Base-by-base conservation (phyloP, 2,797 vertebrate genomes). In the Falco rusticolus region DNA sequence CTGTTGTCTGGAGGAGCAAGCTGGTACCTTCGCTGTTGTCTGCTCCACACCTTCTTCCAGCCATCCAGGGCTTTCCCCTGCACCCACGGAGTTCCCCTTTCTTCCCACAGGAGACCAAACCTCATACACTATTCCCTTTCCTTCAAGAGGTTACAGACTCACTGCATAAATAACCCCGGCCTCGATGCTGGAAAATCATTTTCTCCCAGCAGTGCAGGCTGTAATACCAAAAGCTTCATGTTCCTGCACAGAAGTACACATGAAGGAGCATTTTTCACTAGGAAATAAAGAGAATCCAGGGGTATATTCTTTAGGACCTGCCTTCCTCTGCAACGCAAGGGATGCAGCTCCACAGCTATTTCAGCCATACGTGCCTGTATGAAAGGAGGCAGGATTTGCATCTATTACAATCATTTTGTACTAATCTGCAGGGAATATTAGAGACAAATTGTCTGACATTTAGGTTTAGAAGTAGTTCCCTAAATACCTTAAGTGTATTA, bases 371-470 rank as follows among this genome's bases (percentile, higher is more conserved):
- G 1, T 91, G 93, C 76, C 76, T 71, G 20, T 68, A 31, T 50
- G 66, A 93, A 80, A 85, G 59, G 57, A 92, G 48, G 51, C 87
- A 91, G 89, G 88, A 93, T 95, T 92, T 96, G 65, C 90, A 78
- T 89, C 75, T 83, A 41, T 92, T 97, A 87, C 65, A 94, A 18
- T 89, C 50, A 84, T 91, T 96, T 94, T 93, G 94, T 97, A 85
- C 78, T 96, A 75, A 78, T 97, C 95, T 93, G 54, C 64, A 81
- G 85, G 84, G 90, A 96, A 93, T 97, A 72, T 88, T 97, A 79
- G 91, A 90, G 48, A 84, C 92, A 92, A 93, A 94, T 94, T 97
- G 96, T 96, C 90, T 96, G 93, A 96, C 96, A 93, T 90, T 97
- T 89, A 95, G 45, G 56, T 93, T 96, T 97, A 96, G 74, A 95